Evolutionary conservation across 2,113 vertebrate species (phyloP), one percentile per base, ranked within the genome.

Genomic region (Heloderma charlesbogerti): DNA sequence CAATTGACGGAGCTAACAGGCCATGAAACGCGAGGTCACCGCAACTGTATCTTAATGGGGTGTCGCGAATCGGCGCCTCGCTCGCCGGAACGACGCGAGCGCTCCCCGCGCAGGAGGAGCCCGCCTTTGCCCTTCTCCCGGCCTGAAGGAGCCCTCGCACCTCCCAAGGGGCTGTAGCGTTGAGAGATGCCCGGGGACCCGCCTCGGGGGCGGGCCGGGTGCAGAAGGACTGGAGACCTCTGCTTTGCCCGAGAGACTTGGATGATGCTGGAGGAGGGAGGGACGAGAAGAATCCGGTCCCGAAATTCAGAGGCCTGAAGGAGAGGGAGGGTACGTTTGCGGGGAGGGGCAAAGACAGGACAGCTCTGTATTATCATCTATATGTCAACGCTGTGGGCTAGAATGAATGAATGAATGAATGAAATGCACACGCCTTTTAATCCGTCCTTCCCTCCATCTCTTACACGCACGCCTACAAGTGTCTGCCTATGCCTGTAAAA

Each of bases 31-130:
- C 96, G 97, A 97, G 97, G 98, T 98, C 98, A 97, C 92, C 89
- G 97, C 96, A 97, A 98, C 97, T 97, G 97, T 97, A 97, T 97
- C 97, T 97, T 98, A 97, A 98, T 97, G 97, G 97, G 98, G 97
- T 97, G 97, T 97, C 97, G 97, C 95, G 84, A 97, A 96, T 97
- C 92, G 94, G 91, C 92, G 89, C 94, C 94, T 96, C 96, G 97
- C 45, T n/a, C 96, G 60, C 60, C 97, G 96, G 96, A 97, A 97
- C 96, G 95, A 97, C 97, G 91, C 94, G 87, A 95, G 91, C 43
- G 87, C 97, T 96, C 92, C 37, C 43, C 63, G 37, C 34, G 37
- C 77, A 45, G 5, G 97, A 97, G 97, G 96, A 95, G 92, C 91
- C 94, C 95, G 96, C 91, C 97, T 97, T 98, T 98, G 97, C 97